phyloP scores from a whole-genome alignment of 1,140 invertebrate species.

The Bombus superbus region DNA sequence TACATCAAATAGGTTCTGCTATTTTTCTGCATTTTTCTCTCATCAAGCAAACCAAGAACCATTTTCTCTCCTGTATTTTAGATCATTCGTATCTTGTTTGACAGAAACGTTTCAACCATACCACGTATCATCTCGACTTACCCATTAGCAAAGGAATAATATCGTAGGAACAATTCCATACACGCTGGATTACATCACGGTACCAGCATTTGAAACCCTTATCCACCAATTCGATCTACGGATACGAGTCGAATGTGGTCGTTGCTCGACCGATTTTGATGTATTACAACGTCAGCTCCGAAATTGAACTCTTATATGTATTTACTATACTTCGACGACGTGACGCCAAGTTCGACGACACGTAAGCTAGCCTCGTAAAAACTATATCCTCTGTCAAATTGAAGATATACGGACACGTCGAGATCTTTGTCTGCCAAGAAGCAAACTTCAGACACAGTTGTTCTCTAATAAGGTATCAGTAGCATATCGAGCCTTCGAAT shows the following conservation, averaged over 20 bases:
- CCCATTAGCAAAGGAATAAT: background rate
- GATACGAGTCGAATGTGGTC: background rate
- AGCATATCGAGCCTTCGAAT: background rate
- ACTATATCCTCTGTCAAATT: background rate
- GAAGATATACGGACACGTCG: background rate
- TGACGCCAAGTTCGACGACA: background rate
- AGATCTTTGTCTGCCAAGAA: background rate
- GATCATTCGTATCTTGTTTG: background rate
- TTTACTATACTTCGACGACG: background rate
- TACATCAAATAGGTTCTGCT: background rate
- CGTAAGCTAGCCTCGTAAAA: background rate
- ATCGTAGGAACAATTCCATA: background rate
- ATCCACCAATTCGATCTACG: background rate
- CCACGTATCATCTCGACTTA: background rate
- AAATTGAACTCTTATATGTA: background rate
- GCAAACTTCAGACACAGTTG: background rate
- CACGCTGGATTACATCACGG: background rate
- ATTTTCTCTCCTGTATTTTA: background rate
- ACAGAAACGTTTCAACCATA: background rate
- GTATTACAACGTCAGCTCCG: background rate
- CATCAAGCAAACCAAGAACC: background rate
- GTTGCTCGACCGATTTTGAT: background rate
- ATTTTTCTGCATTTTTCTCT: background rate
- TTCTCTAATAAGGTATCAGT: background rate
- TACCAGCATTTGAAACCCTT: background rate